Base-by-base conservation (phyloP, 1,140 invertebrate species). In the Trichonephila clavipes region DNA sequence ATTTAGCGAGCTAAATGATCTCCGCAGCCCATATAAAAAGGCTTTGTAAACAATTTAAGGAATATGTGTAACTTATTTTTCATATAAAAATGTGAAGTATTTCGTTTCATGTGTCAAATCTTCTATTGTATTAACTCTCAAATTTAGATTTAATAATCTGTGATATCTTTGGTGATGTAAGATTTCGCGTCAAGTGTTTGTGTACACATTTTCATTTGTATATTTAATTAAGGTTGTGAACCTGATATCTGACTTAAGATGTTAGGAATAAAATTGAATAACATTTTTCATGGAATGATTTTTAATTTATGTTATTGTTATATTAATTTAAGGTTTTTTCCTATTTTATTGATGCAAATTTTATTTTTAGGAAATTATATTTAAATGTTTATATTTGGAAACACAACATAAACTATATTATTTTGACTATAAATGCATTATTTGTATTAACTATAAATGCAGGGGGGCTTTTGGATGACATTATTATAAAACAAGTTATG, bases 61-160 rank as follows among this genome's bases (percentile, higher is more conserved):
- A 77, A 40, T 40, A 77, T 0, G 51, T 40, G 4, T 21, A 64
- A 19, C 4, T 77, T 16, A 2, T 40, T 40, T 28, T 40, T 18
- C 34, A 40, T 77, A 77, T 40, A 28, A 19, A 18, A 77, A 34
- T 64, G 34, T 16, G 18, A 77, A 77, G 14, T 77, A 28, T 6
- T 64, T 51, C 51, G 2, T 64, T 19, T 19, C 16, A 34, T 19
- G 72, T 77, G 34, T 77, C 72, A 77, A 77, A 77, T 77, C 28
- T 77, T 34, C 34, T 34, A 28, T 77, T 34, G 24, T 77, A 77
- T 77, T 1, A 77, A 77, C 4, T 24, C 28, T 24, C 69, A 77
- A 34, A 77, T 77, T 34, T 77, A 77, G n/a, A 14, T 77, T 77
- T 77, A 7, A 77, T 77, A 34, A 34, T 77, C 72, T 77, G 72